These are phyloP conservation scores for Amphibalanus amphitrite DNA, from an alignment of 1,140 invertebrate genomes.

Conservation along the genomic window DNA sequence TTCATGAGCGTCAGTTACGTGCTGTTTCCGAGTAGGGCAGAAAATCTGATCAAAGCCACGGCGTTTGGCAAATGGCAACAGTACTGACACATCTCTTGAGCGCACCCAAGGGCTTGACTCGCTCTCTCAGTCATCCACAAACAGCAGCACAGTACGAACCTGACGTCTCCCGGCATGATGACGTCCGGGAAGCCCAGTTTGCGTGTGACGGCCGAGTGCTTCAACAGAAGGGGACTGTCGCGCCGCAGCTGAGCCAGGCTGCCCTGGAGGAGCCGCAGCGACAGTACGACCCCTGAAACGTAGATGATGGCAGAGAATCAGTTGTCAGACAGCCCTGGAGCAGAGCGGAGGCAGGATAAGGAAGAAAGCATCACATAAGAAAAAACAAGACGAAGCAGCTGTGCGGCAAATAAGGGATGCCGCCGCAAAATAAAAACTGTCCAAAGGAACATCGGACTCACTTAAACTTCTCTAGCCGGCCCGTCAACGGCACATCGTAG, in stretches of 20 bases:
- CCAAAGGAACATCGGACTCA: not conserved
- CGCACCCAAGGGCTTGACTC: too few relatives aligned
- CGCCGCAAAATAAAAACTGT: conserved; percentile 5
- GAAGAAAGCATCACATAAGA: conserved; percentile 14
- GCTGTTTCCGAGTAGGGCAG: not conserved
- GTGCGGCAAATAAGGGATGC: too few relatives aligned
- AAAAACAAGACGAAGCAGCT: conserved; percentile 16
- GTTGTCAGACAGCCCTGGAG: not conserved
- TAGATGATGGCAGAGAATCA: conserved; percentile 5
- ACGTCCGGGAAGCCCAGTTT: conserved; percentile 87
- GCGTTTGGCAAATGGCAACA: not conserved
- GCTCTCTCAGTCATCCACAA: not conserved
- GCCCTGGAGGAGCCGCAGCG: conserved; percentile 51
- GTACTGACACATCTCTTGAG: too few relatives aligned
- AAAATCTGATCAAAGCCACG: not conserved
- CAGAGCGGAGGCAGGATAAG: not conserved
- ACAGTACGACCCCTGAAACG: conserved; percentile 43
- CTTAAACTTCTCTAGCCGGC: not conserved
- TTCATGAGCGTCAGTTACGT: not conserved
- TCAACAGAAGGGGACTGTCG: conserved; percentile 59
- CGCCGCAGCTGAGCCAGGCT: conserved; percentile 50
- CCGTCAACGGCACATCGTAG: not conserved
- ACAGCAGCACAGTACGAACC: conserved; percentile 18
- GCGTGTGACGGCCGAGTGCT: conserved; percentile 62
- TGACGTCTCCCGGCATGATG: conserved; percentile 83